phyloP scores from a whole-genome alignment of 2,113 vertebrate species.

The Daphoenositta chrysoptera region DNA sequence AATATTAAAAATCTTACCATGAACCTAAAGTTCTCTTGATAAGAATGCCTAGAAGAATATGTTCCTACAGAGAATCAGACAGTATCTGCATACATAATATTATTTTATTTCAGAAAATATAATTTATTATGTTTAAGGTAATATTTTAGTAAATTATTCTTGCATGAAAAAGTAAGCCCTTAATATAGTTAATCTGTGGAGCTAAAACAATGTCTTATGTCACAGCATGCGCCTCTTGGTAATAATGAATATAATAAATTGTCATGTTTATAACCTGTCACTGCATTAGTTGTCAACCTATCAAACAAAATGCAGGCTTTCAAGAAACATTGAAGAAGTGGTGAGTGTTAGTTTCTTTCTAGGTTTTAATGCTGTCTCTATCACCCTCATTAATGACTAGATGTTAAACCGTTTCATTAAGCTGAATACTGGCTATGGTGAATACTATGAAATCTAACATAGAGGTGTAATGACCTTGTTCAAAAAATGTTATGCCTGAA shows the following conservation, averaged over 20 bases:
- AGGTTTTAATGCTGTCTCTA: not conserved
- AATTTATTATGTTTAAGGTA: not conserved
- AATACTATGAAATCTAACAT: not conserved
- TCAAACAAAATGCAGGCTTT: not conserved
- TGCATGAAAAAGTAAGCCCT: not conserved
- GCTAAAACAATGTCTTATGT: not conserved
- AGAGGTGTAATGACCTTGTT: not conserved
- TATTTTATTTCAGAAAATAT: not conserved
- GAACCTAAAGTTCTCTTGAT: not conserved
- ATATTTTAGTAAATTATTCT: not conserved
- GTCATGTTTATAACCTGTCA: not conserved
- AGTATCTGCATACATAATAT: not conserved
- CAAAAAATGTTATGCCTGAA: not conserved
- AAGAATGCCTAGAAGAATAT: not conserved
- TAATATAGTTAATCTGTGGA: not conserved
- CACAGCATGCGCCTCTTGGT: not conserved
- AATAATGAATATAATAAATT: not conserved
- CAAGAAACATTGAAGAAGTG: not conserved
- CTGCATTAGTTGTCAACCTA: not conserved
- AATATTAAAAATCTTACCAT: not conserved
- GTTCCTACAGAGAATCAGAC: not conserved
- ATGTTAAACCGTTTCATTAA: not conserved
- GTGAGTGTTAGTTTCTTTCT: not conserved
- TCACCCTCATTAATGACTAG: not conserved
- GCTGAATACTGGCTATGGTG: not conserved